A percentile compares a stretch with the other conserved stretches of the same genome.
phyloP scores from a whole-genome alignment of 2,888 invertebrate species.

The Pasiphila rectangulata region DNA sequence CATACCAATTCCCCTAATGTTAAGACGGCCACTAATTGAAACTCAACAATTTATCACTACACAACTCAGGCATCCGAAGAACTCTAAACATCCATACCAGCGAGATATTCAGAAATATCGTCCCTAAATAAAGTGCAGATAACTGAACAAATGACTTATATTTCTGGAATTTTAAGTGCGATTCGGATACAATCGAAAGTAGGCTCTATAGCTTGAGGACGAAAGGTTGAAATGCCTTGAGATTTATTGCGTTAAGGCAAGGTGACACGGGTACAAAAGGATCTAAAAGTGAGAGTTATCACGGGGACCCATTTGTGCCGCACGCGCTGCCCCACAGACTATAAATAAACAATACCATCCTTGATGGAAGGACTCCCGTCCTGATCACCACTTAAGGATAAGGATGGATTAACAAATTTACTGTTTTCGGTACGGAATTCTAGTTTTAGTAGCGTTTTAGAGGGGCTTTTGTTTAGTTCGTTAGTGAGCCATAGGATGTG shows the following conservation, averaged over 20 bases:
- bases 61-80: slow-evolving; percentile 43
- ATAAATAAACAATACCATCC: slow-evolving; percentile 50
- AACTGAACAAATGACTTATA: slow-evolving; percentile 78
- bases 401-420: slow-evolving; percentile 36
- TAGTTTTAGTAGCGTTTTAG: slow-evolving; percentile 33
- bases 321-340: slow-evolving; percentile 73
- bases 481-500: slow-evolving; percentile 11
- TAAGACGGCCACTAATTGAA: slow-evolving; percentile 35
- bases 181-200: slow-evolving; percentile 24
- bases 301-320: slow-evolving; percentile 74
- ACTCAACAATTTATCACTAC: slow-evolving; percentile 43
- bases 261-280: slow-evolving; percentile 71
- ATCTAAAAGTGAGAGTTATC: slow-evolving; percentile 80
- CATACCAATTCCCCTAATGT: slow-evolving; percentile 6
- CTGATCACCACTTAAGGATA: slow-evolving; percentile 50
- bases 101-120: slow-evolving; percentile 66
- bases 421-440: slow-evolving; percentile 32
- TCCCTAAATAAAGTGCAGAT: slow-evolving; percentile 79
- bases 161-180: slow-evolving; percentile 72
- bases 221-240: slow-evolving; percentile 41
- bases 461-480: slow-evolving; percentile 8
- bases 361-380: slow-evolving; percentile 66
- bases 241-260: slow-evolving; percentile 37
- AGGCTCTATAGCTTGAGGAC: slow-evolving; percentile 27
- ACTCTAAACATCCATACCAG: slow-evolving; percentile 60